Percentiles rank a stretch among this genome's conserved stretches.
phyloP scores from a whole-genome alignment of 2,888 invertebrate genomes.

The Geotrupes spiniger region DNA sequence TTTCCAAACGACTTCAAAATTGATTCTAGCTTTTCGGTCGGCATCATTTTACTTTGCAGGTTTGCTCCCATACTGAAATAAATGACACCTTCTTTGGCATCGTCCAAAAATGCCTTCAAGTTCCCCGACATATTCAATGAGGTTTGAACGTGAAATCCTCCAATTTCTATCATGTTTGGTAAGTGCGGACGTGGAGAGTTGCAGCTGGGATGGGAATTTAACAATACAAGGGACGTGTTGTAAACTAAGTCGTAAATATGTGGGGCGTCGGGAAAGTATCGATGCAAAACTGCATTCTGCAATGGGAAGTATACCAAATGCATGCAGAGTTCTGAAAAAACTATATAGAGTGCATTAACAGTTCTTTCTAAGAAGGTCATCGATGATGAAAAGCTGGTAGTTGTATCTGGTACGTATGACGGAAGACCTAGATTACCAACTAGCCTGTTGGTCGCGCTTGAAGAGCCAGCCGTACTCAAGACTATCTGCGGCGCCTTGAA shows the following conservation, averaged over 20 bases:
- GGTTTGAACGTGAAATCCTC: slow-evolving; percentile 51
- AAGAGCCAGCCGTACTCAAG: slow-evolving; percentile 50
- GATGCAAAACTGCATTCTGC: slow-evolving; percentile 25
- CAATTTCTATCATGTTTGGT: slow-evolving; percentile 58
- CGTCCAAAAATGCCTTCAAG: slow-evolving; percentile 54
- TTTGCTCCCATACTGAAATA: slow-evolving; percentile 62
- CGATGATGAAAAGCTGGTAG: slow-evolving; percentile 45
- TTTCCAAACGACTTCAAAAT: slow-evolving; percentile 58
- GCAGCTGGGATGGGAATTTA: slow-evolving; percentile 52
- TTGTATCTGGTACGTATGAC: slow-evolving; percentile 53
- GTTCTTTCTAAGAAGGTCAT: slow-evolving; percentile 57
- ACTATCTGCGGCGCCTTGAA: slow-evolving; percentile 45
- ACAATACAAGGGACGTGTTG: slow-evolving; percentile 37
- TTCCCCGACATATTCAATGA: slow-evolving; percentile 45
- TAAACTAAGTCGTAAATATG: slow-evolving; percentile 30
- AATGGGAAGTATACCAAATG: slow-evolving; percentile 22
- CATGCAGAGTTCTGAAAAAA: slow-evolving; percentile 21
- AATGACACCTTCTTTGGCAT: slow-evolving; percentile 55
- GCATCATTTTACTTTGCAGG: slow-evolving; percentile 56
- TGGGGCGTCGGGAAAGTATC: slow-evolving; percentile 27
- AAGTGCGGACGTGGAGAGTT: slow-evolving; percentile 53
- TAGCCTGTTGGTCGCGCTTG: slow-evolving; percentile 50
- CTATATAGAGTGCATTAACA: slow-evolving; percentile 49
- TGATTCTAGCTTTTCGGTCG: slow-evolving; percentile 51
- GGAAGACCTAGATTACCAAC: slow-evolving; percentile 53